Base-by-base conservation (phyloP, 2,797 vertebrate genomes). In the Denticeps clupeoides region DNA sequence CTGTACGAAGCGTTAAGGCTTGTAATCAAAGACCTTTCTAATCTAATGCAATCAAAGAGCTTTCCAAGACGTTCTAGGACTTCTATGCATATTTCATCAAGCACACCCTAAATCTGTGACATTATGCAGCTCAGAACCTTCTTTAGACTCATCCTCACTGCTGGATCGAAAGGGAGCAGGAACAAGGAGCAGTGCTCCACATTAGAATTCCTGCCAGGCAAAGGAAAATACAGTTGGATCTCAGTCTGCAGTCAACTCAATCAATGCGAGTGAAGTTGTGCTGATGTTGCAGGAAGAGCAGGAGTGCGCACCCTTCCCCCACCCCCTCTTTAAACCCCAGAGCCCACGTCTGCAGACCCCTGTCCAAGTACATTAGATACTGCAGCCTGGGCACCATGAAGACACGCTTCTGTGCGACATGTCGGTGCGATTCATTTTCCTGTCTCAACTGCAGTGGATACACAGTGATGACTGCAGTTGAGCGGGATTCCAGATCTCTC, bases 231-330 rank as follows among this genome's bases (percentile, higher is more conserved):
- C 79, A 26, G 80, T 78, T 76, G 74, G 72, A 75, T 78, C 74
- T 79, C 74, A 75, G 76, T 81, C 77, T 82, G 76, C 78, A 79
- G 79, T 79, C 75, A 74, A 76, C 77, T 75, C 78, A 79, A 82
- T 83, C 81, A 82, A 82, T 82, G 80, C 72, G 79, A 82, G 81
- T 78, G 74, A 78, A 81, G 74, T 81, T 82, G 77, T 82, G 78
- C 81, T 83, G 81, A 82, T 82, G 69, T 79, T 77, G 80, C 81
- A 81, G 74, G 76, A 71, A 38, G 16, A 35, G 35, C 68, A 65
- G 62, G 66, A 67, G 27, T 33, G 12, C 31, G 35, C 38, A 38
- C 79, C 75, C 79, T 70, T 77, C 77, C 77, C 75, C 77, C 72
- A 68, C 47, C 60, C n/a, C n/a, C 65, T 40, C 56, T 31, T 31